Evolutionary conservation across 1,140 invertebrate species (phyloP).

Genomic region (Drosophila aff.): DNA sequence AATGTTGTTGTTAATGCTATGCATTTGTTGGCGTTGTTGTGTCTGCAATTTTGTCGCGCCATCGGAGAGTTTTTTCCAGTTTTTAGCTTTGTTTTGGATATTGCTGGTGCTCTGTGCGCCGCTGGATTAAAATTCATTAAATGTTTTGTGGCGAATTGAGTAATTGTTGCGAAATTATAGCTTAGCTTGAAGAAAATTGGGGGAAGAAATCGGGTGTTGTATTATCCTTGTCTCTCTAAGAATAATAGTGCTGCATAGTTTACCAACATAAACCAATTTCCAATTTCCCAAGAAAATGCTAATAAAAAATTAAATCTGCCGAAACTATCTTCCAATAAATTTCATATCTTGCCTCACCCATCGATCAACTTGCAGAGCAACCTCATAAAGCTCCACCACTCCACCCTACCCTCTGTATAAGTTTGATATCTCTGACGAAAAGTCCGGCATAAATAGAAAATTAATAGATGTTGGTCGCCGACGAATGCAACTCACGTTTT

Average conservation of each 20-base stretch:
- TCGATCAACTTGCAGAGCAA: slow-evolving; percentile 26
- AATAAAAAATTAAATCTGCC: background rate
- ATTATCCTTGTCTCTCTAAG: background rate
- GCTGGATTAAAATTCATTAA: slow-evolving; percentile 50
- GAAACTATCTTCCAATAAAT: slow-evolving; percentile 6
- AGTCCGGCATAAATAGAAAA: slow-evolving; percentile 34
- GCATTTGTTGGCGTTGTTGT: slow-evolving; percentile 25
- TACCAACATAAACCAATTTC: background rate
- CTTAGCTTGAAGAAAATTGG: background rate
- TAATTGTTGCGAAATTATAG: slow-evolving; percentile 44
- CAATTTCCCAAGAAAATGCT: background rate
- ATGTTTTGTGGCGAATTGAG: slow-evolving; percentile 46
- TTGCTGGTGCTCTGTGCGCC: slow-evolving; percentile 14
- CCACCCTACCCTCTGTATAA: background rate
- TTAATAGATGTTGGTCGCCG: slow-evolving; percentile 10
- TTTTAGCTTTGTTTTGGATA: slow-evolving; percentile 16
- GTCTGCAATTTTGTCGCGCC: slow-evolving; percentile 64
- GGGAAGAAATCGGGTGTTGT: background rate
- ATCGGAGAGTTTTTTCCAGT: slow-evolving; percentile 37
- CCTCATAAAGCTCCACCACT: slow-evolving; percentile 1
- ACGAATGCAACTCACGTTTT: slow-evolving; percentile 72
- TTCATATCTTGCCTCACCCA: background rate
- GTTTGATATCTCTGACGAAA: slow-evolving; percentile 29
- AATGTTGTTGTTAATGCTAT: slow-evolving; percentile 24
- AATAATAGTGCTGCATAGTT: background rate